Base-by-base conservation (phyloP, 2,888 invertebrate species). In the Drosophila antonietae region DNA sequence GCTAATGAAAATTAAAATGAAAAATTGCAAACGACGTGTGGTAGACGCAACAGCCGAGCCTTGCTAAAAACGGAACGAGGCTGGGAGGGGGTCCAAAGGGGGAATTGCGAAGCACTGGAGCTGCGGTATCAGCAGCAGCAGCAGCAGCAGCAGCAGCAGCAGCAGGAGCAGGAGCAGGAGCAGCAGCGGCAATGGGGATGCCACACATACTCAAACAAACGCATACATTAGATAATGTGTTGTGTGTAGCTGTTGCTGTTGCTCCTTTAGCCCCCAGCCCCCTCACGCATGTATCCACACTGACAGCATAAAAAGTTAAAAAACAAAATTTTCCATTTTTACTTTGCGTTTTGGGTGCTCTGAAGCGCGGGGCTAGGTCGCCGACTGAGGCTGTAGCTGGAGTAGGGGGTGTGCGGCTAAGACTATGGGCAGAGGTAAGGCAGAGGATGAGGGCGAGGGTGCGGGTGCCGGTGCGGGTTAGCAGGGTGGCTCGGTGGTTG, bases 1-100 rank as follows among this genome's bases (percentile, higher is more conserved):
- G 89, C 91, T 91, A 91, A 91, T 91, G 92, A 90, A 91, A 91
- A 91, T 91, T 91, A 91, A 91, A 91, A 91, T 91, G 92, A 91
- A 91, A 91, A 90, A 91, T 91, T 90, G 90, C 89, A 90, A 91
- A 90, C 88, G 90, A 91, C 86, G 88, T 88, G 90, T 82, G 83
- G 83, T 69, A 75, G 73, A 75, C 68, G 71, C 71, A 62, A 60
- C 59, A 52, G 46, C 61, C 75, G 43, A 68, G 72, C 69, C 43
- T 33, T 43, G 43, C 33, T 15, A 55, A 41, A 39, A 56, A 15
- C 31, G 31, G 2, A 18, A 10, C 3, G 7, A 5, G 31, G 9
- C 35, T 61, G 60, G 3, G 9, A 33, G 15, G 20, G 12, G 37
- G 9, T 3, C 18, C 2, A 20, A 28, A 12, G 15, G 35, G 37